These are phyloP conservation scores for Linyphia triangularis DNA, from an alignment of 2,888 invertebrate genomes.

Conservation along the genomic window DNA sequence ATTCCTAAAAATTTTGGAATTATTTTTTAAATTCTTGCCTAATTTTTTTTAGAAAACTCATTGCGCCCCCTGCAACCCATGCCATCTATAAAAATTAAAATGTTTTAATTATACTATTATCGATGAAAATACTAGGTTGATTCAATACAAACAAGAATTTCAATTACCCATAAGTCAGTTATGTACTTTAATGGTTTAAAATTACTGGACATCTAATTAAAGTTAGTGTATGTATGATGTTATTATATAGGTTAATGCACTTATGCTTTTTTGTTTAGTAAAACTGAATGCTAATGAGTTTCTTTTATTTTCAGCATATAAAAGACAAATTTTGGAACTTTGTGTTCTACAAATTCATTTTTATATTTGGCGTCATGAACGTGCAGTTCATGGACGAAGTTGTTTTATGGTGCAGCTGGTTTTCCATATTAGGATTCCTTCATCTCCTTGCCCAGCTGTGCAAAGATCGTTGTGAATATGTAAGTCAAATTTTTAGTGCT, in stretches of 20 bases:
- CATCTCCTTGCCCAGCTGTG: conserved; percentile 90
- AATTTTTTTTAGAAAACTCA: too few relatives aligned
- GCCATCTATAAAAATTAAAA: too few relatives aligned
- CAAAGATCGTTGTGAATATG: conserved; percentile 94
- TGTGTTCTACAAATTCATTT: conserved; percentile 95
- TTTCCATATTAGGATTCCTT: conserved; percentile 90
- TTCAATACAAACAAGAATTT: too few relatives aligned
- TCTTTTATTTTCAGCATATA: conserved; percentile 83
- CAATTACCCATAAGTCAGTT: too few relatives aligned
- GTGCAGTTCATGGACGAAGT: conserved; percentile 94
- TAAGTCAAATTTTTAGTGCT: conserved; percentile 82
- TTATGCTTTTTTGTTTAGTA: too few relatives aligned
- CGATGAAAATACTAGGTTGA: too few relatives aligned
- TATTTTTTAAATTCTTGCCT: too few relatives aligned
- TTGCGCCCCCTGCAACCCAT: too few relatives aligned
- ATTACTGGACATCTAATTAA: neutral
- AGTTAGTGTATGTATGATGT: neutral
- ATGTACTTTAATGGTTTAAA: too few relatives aligned
- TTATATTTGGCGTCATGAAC: conserved; percentile 94
- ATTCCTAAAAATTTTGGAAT: too few relatives aligned
- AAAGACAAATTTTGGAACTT: conserved; percentile 96
- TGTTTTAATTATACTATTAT: too few relatives aligned
- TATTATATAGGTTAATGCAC: neutral
- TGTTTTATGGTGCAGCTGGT: conserved; percentile 93
- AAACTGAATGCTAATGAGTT: neutral